Base-by-base conservation (phyloP, 1,140 invertebrate species). In the Cyclargus thomasi region DNA sequence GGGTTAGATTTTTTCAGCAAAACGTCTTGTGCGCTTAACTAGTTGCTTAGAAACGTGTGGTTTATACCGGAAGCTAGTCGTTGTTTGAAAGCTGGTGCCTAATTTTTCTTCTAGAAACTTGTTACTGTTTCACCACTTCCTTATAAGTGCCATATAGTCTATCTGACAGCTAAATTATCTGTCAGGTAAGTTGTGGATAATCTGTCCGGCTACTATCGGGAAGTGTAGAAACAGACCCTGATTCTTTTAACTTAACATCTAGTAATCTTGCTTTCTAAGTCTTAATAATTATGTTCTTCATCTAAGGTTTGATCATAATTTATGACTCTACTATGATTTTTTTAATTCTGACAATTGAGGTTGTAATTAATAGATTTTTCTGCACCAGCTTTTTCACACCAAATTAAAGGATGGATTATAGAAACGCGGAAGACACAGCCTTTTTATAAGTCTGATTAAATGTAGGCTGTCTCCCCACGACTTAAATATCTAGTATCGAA, bases 381-480 rank as follows among this genome's bases (percentile, higher is more conserved):
- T 18, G 55, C 55, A 59, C 21, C 18, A 21, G 18, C 55, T 59
- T 20, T 59, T 11, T 7, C 10, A 21, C 20, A 59, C 55, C 5
- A 59, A 59, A 59, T 20, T 8, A 47, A 47, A 18, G 17, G 21
- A 59, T 20, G 55, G 20, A 59, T 47, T 47, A 47, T 59, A 17
- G 55, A 59, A 59, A 20, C 17, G 55, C 17, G 20, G 55, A 59
- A 59, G 55, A 59, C 18, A 59, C 55, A 59, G 55, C 55, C 55
- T 59, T 59, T 59, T 59, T 1, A 59, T 59, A 59, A 59, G 55
- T 59, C 55, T 59, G 55, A 59, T 20, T 59, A 59, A 59, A 21
- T 59, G 21, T 59, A 59, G 55, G 55, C 55, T 59, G 10, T 59
- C 18, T 59, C 20, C 21, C 55, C 20, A 59, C 55, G 55, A 59